Percentiles rank a stretch among this genome's conserved stretches.
Evolutionary conservation across 2,797 vertebrate species (phyloP).

Genomic region (Sus cebifrons): DNA sequence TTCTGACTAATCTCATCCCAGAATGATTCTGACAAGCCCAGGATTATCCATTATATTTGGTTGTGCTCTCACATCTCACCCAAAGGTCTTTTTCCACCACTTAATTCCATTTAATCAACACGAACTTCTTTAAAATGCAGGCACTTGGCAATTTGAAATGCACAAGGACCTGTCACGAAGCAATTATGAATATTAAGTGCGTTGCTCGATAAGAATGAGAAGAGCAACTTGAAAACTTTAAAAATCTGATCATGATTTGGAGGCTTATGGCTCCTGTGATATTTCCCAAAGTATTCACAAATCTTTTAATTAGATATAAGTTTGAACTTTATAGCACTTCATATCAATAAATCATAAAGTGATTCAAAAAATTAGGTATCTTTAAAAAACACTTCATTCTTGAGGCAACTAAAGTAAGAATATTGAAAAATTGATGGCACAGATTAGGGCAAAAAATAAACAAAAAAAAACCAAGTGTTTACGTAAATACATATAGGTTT

Average conservation of each 20-base stretch:
- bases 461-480: conserved; percentile 5
- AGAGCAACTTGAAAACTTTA: conserved; percentile 88
- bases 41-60: conserved; percentile 67
- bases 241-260: conserved; percentile 85
- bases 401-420: conserved; percentile 72
- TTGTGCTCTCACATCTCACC: conserved; percentile 75
- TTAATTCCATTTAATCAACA: conserved; percentile 88
- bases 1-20: conserved; percentile 73
- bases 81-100: conserved; percentile 85
- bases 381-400: conserved; percentile 67
- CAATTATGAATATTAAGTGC: conserved; percentile 88
- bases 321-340: conserved; percentile 85
- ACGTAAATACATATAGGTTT: neutral
- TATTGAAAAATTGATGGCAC: conserved; percentile 23
- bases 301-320: conserved; percentile 89
- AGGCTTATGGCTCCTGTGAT: conserved; percentile 84
- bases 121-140: conserved; percentile 86
- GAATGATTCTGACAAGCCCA: conserved; percentile 60
- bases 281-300: conserved; percentile 85
- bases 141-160: conserved; percentile 83
- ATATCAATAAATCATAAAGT: conserved; percentile 80
- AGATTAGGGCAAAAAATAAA: conserved; percentile 38
- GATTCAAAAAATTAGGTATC: conserved; percentile 79
- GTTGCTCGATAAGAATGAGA: conserved; percentile 86
- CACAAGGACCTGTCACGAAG: conserved; percentile 86